Conservation (phyloP, 2,797 vertebrate species). For the Aulostomus chinensis region DNA sequence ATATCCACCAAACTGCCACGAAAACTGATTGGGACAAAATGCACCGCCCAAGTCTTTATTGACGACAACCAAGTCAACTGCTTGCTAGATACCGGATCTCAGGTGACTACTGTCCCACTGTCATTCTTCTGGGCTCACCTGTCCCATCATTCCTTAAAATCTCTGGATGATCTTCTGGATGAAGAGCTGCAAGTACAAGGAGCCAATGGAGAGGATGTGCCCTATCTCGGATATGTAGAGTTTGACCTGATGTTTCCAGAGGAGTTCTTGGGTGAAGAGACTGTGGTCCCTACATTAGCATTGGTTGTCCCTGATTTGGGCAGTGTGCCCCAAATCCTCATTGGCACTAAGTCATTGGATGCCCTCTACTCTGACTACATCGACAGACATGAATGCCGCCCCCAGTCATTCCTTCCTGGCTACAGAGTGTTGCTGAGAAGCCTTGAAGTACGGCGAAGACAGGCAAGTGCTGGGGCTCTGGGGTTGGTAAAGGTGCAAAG, state of each 20-base stretch:
- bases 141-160: neutral
- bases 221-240: neutral
- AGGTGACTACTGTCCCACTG: neutral
- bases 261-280: neutral
- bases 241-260: neutral
- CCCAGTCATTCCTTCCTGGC: no score
- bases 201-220: neutral
- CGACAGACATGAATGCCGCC: no score
- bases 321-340: no score
- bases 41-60: constrained; percentile 7
- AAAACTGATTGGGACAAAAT: constrained; percentile 13
- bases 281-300: neutral
- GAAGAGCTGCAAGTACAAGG: neutral
- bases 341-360: neutral
- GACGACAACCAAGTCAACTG: constrained; percentile 1
- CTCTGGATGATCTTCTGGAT: constrained; percentile 3
- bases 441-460: no score
- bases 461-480: no score
- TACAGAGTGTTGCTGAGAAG: no score
- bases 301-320: neutral
- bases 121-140: constrained; percentile 1
- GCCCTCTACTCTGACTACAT: no score
- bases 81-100: neutral
- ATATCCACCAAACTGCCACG: neutral
- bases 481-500: no score